phyloP scores from a whole-genome alignment of 30 jellyfish, hydroid and myxozoan species.

The Turritopsis dohrnii region DNA sequence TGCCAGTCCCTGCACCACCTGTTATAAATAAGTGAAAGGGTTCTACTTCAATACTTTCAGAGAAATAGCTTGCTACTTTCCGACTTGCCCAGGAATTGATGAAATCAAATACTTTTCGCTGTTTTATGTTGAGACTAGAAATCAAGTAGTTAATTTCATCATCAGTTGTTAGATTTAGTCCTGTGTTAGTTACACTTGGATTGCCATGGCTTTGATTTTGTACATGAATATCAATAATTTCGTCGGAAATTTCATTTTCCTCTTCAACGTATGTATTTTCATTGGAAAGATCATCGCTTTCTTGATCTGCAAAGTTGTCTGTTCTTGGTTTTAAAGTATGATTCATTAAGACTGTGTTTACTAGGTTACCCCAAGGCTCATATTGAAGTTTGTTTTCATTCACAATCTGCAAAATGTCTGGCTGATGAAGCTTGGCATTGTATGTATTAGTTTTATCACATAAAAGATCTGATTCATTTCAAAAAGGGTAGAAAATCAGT shows the following conservation, averaged over 20 bases:
- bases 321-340: background rate
- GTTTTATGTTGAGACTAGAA: background rate
- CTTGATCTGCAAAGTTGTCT: background rate
- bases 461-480: background rate
- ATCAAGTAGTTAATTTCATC: slow-evolving; percentile 17
- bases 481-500: background rate
- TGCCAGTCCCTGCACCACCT: slow-evolving; percentile 34
- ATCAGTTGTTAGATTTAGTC: background rate
- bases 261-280: background rate
- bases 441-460: background rate
- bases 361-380: slow-evolving; percentile 28
- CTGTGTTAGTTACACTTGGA: background rate
- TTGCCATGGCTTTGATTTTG: background rate
- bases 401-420: background rate
- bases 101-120: background rate
- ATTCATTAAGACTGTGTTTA: background rate
- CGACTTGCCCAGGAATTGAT: background rate
- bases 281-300: background rate
- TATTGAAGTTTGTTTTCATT: slow-evolving; percentile 4
- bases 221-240: slow-evolving; percentile 2
- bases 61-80: background rate
- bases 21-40: slow-evolving; percentile 27
- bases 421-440: background rate
- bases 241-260: slow-evolving; percentile 4
- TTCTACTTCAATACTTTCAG: slow-evolving; percentile 1